Evolutionary conservation across 1,140 invertebrate species (phyloP).

Genomic region (Cylas formicarius): DNA sequence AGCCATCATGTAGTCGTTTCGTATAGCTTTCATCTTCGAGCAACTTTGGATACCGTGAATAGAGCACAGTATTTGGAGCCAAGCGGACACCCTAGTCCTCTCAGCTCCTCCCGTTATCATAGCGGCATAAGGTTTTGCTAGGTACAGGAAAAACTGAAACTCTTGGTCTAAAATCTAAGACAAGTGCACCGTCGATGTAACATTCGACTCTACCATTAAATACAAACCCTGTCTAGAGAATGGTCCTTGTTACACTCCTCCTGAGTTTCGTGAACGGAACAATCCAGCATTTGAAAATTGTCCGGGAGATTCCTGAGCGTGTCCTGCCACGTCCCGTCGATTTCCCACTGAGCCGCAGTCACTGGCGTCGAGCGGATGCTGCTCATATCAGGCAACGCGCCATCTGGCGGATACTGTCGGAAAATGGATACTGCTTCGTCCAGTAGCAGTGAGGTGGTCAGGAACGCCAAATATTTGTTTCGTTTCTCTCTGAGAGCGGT

Average conservation of each 20-base stretch:
- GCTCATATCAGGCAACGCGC: conserved; percentile 30
- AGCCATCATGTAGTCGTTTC: conserved; percentile 46
- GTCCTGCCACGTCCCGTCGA: conserved; percentile 36
- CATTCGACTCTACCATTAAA: not conserved
- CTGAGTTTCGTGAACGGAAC: conserved; percentile 30
- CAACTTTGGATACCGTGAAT: conserved; percentile 37
- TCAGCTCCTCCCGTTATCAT: conserved; percentile 36
- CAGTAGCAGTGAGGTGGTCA: conserved; percentile 33
- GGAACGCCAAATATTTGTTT: conserved; percentile 35
- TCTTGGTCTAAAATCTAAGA: conserved; percentile 42
- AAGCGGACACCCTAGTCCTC: conserved; percentile 38
- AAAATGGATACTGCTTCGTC: conserved; percentile 37
- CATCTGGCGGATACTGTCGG: conserved; percentile 25
- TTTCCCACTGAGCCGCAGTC: conserved; percentile 37
- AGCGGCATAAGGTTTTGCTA: conserved; percentile 40
- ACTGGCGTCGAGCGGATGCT: conserved; percentile 17
- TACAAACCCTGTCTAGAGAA: conserved; percentile 30
- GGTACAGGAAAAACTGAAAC: conserved; percentile 42
- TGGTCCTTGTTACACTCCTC: conserved; percentile 35
- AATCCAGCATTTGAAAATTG: conserved; percentile 33
- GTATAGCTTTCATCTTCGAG: conserved; percentile 41
- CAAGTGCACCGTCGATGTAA: not conserved
- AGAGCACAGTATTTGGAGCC: conserved; percentile 42
- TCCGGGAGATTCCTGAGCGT: conserved; percentile 31
- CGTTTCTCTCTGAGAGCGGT: conserved; percentile 35